Evolutionary conservation across 1,140 invertebrate species (phyloP), one percentile per base, ranked within the genome.

Genomic region (Ceratoteleas bidentatus): DNA sequence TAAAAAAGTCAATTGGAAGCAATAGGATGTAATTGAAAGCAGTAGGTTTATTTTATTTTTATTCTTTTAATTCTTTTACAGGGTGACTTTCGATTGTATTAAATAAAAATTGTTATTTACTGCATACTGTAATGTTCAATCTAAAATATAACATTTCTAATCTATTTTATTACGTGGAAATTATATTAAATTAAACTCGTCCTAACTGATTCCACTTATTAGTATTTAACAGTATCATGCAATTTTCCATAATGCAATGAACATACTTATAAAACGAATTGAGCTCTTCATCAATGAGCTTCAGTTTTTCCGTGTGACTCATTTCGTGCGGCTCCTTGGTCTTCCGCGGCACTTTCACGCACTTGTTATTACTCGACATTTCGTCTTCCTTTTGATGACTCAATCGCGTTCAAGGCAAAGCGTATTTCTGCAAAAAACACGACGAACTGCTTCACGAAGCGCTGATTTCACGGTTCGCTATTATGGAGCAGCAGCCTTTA

Each of bases 231-330:
- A n/a, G n/a, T n/a, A n/a, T n/a, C n/a, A n/a, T 10, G n/a, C 6
- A 16, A 43, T 32, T 34, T 62, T 62, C 14, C 6, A n/a, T n/a
- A 57, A 34, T 43, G 38, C 4, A n/a, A 5, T 47, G 45, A 49
- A 85, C 83, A 87, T 88, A 92, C 89, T 92, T 92, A 86, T 92
- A 92, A 86, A 93, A 92, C 34, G 90, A 90, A 81, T 91, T 91
- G 10, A 93, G 84, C 45, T 93, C 92, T 47, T 92, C 90, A 68
- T 93, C 92, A 60, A 93, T 90, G 57, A 92, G 84, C 61, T 88
- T 89, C 14, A 92, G 70, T 76, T 92, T 92, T 64, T 92, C 90
- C 6, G 88, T 74, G 34, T 92, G 89, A 8, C 86, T 89, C 90
- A 92, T 92, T 38, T 92, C 91, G 34, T 91, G 88, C 3, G 90